Base-by-base conservation (phyloP, 92 coral and sea anemone genomes). In the Phenganax marumi region DNA sequence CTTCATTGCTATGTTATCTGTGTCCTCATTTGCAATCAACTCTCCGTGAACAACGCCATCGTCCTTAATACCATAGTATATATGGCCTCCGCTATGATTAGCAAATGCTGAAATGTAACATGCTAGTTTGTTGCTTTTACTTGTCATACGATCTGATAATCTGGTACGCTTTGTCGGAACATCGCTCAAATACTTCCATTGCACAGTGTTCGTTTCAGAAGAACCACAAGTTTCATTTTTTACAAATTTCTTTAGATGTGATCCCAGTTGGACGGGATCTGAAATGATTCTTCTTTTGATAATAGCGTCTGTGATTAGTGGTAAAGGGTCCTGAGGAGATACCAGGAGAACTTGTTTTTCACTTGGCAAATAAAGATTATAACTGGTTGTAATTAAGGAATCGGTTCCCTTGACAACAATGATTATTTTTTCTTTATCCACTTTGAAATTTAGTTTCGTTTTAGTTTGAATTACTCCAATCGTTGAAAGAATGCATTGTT, bases 51-150 rank as follows among this genome's bases (percentile, higher is more conserved):
- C 81, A 24, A 60, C 54, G 24, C 86, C 86, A 57, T 83, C 75
- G 18, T 83, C 64, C 10, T 50, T 17, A 3, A 83, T 79, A 39
- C 86, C 86, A 61, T 79, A 83, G 61, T 73, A 83, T 12, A 83
- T 19, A 18, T 79, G 86, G 14, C 86, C 86, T 24, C 86, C 86
- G 62, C 81, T 57, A 49, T 57, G 72, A 72, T 83, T 83, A 8
- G 86, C 86, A 61, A 83, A 83, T 10, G 86, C 86, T n/a, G 86
- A 83, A 22, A 83, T 61, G 48, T 73, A 83, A 52, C 43, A 55
- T 43, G 23, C 58, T 0, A 83, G 49, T 49, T 73, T 55, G 72
- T 73, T 83, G 73, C 51, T 56, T 46, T 39, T 3, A 56, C 62
- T 21, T 12, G 14, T 64, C 70, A 83, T 68, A 48, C 86, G 81